phyloP scores from a whole-genome alignment of 2,888 invertebrate species.

The Lepidocyrtoides sp. region DNA sequence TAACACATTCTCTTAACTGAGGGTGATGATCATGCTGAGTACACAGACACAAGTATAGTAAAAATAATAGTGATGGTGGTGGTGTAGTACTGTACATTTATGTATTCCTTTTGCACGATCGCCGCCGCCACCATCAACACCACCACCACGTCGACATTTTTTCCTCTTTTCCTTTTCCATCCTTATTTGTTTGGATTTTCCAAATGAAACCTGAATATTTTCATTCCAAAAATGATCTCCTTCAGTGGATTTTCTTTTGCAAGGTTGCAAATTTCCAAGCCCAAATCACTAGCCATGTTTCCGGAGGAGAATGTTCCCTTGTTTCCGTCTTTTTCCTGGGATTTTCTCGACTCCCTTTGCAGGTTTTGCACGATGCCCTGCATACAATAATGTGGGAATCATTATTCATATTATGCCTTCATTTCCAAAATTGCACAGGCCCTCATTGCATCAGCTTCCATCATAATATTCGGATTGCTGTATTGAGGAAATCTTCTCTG shows the following conservation, averaged over 20 bases:
- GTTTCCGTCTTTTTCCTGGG: neutral
- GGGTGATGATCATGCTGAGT: neutral
- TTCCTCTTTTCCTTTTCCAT: neutral
- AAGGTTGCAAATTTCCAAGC: neutral
- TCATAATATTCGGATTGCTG: neutral
- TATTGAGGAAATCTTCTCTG: neutral
- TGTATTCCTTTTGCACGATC: neutral
- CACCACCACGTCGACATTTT: conserved; percentile 23
- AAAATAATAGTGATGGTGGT: neutral
- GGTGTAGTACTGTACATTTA: neutral
- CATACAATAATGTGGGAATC: neutral
- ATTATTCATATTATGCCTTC: neutral
- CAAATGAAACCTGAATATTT: neutral
- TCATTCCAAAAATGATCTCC: neutral
- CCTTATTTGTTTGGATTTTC: neutral
- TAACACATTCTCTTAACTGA: neutral
- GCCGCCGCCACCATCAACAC: neutral
- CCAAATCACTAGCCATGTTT: neutral
- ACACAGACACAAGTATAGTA: neutral
- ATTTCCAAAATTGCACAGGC: neutral
- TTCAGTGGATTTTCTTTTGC: neutral
- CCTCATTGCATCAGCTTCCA: neutral
- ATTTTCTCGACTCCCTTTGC: too few species aligned
- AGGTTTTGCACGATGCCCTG: neutral
- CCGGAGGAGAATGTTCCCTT: too few species aligned